Percentiles rank a stretch among this genome's conserved stretches.
These are phyloP conservation scores for Tachina grossa DNA, from an alignment of 2,888 invertebrate genomes.

Conservation along the genomic window DNA sequence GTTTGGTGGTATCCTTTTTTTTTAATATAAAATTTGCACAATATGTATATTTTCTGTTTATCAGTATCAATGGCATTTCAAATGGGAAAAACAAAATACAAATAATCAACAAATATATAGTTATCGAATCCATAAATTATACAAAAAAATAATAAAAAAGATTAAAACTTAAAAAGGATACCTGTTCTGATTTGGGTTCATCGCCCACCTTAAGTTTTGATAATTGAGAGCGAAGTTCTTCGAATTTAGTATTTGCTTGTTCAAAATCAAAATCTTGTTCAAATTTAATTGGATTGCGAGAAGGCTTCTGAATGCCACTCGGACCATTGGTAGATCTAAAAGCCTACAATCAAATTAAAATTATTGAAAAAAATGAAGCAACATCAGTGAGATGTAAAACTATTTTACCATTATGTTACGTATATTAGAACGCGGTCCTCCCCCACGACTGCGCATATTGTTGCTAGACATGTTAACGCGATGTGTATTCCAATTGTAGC, in stretches of 20 bases:
- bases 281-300: slow-evolving; percentile 89
- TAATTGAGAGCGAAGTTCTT: slow-evolving; percentile 93
- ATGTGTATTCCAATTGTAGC: slow-evolving; percentile 81
- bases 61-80: slow-evolving; percentile 1
- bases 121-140: slow-evolving; percentile 48
- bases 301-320: slow-evolving; percentile 84
- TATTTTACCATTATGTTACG: slow-evolving; percentile 78
- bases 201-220: slow-evolving; percentile 91
- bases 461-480: slow-evolving; percentile 79
- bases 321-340: slow-evolving; percentile 82
- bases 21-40: not conserved
- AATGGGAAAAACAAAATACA: slow-evolving; percentile 2
- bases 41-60: slow-evolving; percentile 2
- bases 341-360: slow-evolving; percentile 74
- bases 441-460: slow-evolving; percentile 81
- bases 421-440: slow-evolving; percentile 80
- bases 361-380: not conserved
- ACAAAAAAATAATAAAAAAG: slow-evolving; percentile 53
- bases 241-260: slow-evolving; percentile 98
- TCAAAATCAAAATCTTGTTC: slow-evolving; percentile 99
- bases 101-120: slow-evolving; percentile 50
- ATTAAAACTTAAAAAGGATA: slow-evolving; percentile 75
- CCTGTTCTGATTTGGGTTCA: slow-evolving; percentile 83
- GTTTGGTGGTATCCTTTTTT: slow-evolving; percentile 13
- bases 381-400: not conserved